phyloP scores from a whole-genome alignment of 2,888 invertebrate genomes.

The Drepana falcataria region DNA sequence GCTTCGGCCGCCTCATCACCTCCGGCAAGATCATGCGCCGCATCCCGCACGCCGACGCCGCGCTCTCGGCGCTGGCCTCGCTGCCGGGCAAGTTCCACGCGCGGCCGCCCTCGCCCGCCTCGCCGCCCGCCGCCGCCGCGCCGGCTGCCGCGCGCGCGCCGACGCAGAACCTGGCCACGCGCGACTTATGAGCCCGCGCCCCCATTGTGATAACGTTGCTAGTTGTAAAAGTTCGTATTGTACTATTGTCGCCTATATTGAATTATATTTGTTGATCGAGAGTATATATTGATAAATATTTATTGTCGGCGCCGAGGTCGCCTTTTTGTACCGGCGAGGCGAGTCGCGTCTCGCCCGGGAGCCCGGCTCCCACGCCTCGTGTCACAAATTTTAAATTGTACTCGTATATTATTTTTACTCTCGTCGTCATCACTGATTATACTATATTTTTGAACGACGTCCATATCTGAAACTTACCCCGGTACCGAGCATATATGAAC shows the following conservation, averaged over 20 bases:
- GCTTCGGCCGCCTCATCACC: conserved; percentile 86
- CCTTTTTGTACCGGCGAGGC: conserved; percentile 50
- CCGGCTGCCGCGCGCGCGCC: conserved; percentile 74
- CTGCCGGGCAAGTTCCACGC: conserved; percentile 81
- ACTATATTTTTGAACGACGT: conserved; percentile 41
- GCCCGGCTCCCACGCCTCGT: conserved; percentile 2
- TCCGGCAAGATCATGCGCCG: conserved; percentile 96
- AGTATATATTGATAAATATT: conserved; percentile 72
- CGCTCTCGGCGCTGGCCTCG: conserved; percentile 80
- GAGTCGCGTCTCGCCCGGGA: conserved; percentile 14
- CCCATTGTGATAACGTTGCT: conserved; percentile 65
- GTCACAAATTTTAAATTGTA: conserved; percentile 2
- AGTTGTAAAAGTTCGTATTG: conserved; percentile 57
- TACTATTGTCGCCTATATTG: conserved; percentile 64
- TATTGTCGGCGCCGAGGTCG: conserved; percentile 58
- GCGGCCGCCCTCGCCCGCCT: conserved; percentile 83
- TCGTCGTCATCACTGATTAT: neutral
- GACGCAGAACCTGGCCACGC: conserved; percentile 85
- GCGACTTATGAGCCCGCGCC: conserved; percentile 78
- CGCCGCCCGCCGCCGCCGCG: conserved; percentile 82
- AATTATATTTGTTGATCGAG: conserved; percentile 72
- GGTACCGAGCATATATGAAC: conserved; percentile 58
- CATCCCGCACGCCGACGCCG: conserved; percentile 88
- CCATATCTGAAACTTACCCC: conserved; percentile 47
- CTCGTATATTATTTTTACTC: conserved; percentile 25